Evolutionary conservation across 2,113 vertebrate genomes (phyloP).

Genomic region (Carollia perspicillata): DNA sequence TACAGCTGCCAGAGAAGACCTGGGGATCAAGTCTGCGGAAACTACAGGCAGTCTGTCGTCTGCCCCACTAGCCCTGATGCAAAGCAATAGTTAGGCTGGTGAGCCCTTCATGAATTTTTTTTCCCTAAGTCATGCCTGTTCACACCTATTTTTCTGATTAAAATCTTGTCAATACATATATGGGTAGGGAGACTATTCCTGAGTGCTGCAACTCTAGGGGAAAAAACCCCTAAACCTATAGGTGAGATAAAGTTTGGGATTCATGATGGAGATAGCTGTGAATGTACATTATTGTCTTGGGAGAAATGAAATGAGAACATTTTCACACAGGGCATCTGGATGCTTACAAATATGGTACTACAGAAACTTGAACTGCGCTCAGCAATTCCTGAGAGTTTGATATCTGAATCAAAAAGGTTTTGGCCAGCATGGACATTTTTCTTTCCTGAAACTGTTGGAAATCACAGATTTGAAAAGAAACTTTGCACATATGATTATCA

Average conservation of each 20-base stretch:
- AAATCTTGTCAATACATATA: background rate
- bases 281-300: background rate
- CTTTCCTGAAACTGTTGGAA: slow-evolving; percentile 22
- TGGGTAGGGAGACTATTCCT: background rate
- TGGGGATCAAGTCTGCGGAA: background rate
- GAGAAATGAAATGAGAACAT: slow-evolving; percentile 51
- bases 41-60: background rate
- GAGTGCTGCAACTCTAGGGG: background rate
- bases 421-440: background rate
- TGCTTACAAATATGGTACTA: slow-evolving; percentile 27
- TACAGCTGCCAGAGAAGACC: background rate
- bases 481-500: slow-evolving; percentile 48
- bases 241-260: background rate
- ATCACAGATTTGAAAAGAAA: slow-evolving; percentile 54
- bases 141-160: background rate
- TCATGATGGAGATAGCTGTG: slow-evolving; percentile 32
- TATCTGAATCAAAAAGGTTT: slow-evolving; percentile 56
- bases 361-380: slow-evolving; percentile 53
- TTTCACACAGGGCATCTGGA: slow-evolving; percentile 29
- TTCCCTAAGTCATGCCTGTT: background rate
- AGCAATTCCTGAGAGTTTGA: slow-evolving; percentile 48
- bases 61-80: background rate
- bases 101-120: background rate
- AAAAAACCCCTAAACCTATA: background rate
- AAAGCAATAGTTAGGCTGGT: background rate